A percentile compares a stretch with the other conserved stretches of the same genome.
Conservation (phyloP, 2,797 vertebrate genomes). For the Urocyon cinereoargenteus region DNA sequence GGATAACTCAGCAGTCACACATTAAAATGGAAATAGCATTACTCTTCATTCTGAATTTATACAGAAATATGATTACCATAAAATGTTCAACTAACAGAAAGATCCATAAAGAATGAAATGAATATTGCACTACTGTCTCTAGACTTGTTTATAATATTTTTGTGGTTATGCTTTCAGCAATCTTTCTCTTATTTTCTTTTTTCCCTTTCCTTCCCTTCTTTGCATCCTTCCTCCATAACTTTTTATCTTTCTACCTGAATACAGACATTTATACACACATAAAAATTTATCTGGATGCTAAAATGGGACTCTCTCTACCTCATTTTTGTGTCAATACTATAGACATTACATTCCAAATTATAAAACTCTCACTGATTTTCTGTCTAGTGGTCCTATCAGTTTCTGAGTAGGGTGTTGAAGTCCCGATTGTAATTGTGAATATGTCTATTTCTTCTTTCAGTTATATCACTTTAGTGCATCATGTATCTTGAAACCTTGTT, state of each 20-base stretch:
- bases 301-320: neutral
- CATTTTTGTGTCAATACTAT: neutral
- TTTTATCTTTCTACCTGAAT: neutral
- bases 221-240: no score
- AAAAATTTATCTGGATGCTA: neutral
- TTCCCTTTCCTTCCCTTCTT: neutral
- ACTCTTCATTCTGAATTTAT: neutral
- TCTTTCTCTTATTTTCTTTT: neutral
- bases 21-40: neutral
- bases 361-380: neutral
- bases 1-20: neutral
- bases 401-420: neutral
- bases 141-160: neutral
- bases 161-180: neutral
- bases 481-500: neutral
- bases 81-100: neutral
- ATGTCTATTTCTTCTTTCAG: neutral
- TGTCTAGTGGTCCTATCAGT: neutral
- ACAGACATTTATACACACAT: neutral
- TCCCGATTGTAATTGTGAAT: neutral
- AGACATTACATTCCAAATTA: neutral
- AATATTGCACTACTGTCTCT: neutral
- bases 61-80: neutral
- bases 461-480: neutral
- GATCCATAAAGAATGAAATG: neutral